Base-by-base conservation (phyloP, 2,113 vertebrate species). In the Choloepus hoffmanni region DNA sequence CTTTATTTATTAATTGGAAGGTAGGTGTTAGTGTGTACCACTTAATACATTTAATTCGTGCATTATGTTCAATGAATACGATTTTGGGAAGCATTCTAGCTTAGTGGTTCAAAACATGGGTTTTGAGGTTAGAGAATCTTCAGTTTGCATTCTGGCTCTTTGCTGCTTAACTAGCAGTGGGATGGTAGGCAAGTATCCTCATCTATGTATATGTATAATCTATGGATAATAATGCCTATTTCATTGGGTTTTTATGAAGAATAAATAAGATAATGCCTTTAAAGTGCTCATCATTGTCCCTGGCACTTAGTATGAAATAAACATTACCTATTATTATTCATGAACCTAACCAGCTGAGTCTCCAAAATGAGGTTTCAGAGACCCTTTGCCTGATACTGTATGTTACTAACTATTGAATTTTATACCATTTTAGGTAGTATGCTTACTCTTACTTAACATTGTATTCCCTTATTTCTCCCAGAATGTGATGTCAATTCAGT, bases 1-100 rank as follows among this genome's bases (percentile, higher is more conserved):
- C 23, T 92, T 92, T 36, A 84, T 86, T 95, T 96, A 86, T 76
- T 96, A 76, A 96, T 97, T 92, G 60, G 87, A 96, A 95, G 87
- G 77, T 63, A 70, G 77, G 93, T 86, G 62, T 90, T 68, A 82
- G 58, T 23, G 0, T 73, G n/a, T 96, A 30, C 85, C 55, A 62
- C 60, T 28, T 68, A 82, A 58, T 81, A 43, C 3, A 40, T 88
- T 88, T 76, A 90, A 36, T 96, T 93, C 68, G n/a, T 88, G 15
- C 16, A 53, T 72, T 55, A 8, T 87, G 63, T 74, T 48, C 23
- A 60, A 2, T 65, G 76, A 43, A 68, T 83, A 78, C 18, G 72
- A 26, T 81, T 76, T 85, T 23, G 83, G 67, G 89, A 96, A 82
- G n/a, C 48, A 65, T 10, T 50, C 40, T 62, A 76, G 58, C 23